A percentile compares a stretch with the other conserved stretches of the same genome.
phyloP scores from a whole-genome alignment of 2,888 invertebrate genomes.

The Ceratothoa steindachneri region DNA sequence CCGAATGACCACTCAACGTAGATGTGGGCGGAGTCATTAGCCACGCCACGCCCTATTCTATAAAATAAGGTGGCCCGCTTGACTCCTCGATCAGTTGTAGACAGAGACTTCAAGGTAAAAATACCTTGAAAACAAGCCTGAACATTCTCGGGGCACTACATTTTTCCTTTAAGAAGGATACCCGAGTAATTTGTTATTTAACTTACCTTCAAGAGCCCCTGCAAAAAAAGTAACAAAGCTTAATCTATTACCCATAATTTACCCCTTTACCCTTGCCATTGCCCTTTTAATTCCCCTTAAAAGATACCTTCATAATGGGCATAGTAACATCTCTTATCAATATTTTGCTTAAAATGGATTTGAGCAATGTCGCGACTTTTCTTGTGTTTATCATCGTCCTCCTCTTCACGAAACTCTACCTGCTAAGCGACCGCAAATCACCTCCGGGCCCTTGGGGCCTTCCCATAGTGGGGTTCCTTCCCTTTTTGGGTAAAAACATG shows the following conservation, averaged over 20 bases:
- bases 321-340: neutral
- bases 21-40: too few relatives aligned
- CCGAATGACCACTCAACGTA: too few relatives aligned
- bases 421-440: neutral
- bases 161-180: too few relatives aligned
- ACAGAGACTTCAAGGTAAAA: too few relatives aligned
- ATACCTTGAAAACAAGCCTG: too few relatives aligned
- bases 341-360: neutral
- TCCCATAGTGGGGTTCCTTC: constrained; percentile 76
- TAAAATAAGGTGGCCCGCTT: too few relatives aligned
- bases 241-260: neutral
- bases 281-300: neutral
- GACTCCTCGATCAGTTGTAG: too few relatives aligned
- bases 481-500: constrained; percentile 68
- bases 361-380: neutral
- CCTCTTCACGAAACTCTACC: neutral
- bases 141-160: too few relatives aligned
- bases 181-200: too few relatives aligned
- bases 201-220: too few relatives aligned
- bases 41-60: too few relatives aligned
- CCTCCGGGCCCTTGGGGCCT: constrained; percentile 87
- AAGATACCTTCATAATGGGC: neutral
- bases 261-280: neutral
- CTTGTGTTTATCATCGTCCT: neutral
- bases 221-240: too few relatives aligned